Evolutionary conservation across 2,113 vertebrate genomes (phyloP).

Genomic region (Pagrus major): DNA sequence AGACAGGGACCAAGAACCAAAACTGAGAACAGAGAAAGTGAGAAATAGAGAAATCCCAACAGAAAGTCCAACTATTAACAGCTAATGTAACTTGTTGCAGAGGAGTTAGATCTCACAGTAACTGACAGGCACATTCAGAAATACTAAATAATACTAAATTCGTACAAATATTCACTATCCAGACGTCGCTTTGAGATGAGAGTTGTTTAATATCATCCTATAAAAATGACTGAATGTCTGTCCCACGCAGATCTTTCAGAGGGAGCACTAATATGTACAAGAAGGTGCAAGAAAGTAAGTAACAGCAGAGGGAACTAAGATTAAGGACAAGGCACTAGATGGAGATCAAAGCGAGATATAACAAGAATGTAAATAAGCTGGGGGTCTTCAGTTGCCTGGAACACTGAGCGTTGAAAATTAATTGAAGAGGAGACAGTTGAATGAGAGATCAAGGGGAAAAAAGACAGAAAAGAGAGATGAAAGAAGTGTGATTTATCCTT

Average conservation of each 20-base stretch:
- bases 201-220: neutral
- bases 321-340: constrained; percentile 13
- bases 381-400: constrained; percentile 27
- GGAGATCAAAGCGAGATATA: constrained; percentile 59
- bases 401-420: constrained; percentile 20
- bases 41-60: neutral
- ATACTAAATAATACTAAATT: neutral
- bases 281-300: constrained; percentile 12
- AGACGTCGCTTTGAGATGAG: neutral
- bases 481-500: constrained; percentile 23
- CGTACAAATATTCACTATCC: neutral
- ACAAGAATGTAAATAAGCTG: constrained; percentile 57
- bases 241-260: neutral
- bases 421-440: constrained; percentile 36
- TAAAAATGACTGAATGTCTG: neutral
- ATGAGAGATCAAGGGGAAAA: constrained; percentile 37
- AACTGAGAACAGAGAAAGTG: neutral
- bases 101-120: neutral
- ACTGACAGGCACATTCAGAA: neutral
- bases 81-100: neutral
- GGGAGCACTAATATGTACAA: neutral
- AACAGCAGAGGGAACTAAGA: constrained; percentile 27
- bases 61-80: neutral
- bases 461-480: constrained; percentile 23
- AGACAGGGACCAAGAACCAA: neutral